Percentiles rank a stretch among this genome's conserved stretches.
Conservation (phyloP, 2,888 invertebrate genomes). For the Boloria selene region DNA sequence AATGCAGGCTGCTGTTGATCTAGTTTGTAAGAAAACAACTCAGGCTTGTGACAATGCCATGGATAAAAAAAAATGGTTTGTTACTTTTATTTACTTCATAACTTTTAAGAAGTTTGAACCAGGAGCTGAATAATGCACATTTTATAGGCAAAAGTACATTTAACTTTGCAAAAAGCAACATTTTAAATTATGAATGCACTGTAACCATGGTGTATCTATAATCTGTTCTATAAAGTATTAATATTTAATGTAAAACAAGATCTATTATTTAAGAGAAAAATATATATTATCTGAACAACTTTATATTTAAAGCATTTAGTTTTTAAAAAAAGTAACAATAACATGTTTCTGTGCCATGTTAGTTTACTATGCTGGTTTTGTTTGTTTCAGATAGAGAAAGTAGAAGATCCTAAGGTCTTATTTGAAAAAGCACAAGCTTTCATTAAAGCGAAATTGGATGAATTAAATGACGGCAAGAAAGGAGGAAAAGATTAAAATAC, state of each 20-base stretch:
- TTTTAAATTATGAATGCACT: too few relatives aligned
- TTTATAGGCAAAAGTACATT: not conserved
- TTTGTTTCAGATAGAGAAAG: constrained; percentile 88
- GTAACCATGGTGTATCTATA: too few relatives aligned
- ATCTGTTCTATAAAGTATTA: too few relatives aligned
- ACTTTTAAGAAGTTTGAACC: constrained; percentile 53
- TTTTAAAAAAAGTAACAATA: too few relatives aligned
- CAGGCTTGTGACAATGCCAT: constrained; percentile 59
- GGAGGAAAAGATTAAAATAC: constrained; percentile 45
- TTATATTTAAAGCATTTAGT: too few relatives aligned
- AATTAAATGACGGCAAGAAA: constrained; percentile 67
- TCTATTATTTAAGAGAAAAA: too few relatives aligned
- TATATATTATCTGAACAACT: too few relatives aligned
- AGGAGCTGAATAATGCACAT: constrained; percentile 49
- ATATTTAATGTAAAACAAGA: too few relatives aligned
- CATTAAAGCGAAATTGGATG: constrained; percentile 84
- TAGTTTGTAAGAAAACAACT: constrained; percentile 57
- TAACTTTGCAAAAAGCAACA: too few relatives aligned
- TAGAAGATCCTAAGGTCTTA: constrained; percentile 90
- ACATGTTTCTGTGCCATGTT: too few relatives aligned
- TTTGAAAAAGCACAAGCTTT: constrained; percentile 87
- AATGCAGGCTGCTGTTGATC: constrained; percentile 60
- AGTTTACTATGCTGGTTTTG: constrained; percentile 1
- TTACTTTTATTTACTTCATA: constrained; percentile 41
- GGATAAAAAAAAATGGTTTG: constrained; percentile 63